These are phyloP conservation scores for Drosophila micromelanica DNA, from an alignment of 1,140 invertebrate genomes.

Conservation along the genomic window DNA sequence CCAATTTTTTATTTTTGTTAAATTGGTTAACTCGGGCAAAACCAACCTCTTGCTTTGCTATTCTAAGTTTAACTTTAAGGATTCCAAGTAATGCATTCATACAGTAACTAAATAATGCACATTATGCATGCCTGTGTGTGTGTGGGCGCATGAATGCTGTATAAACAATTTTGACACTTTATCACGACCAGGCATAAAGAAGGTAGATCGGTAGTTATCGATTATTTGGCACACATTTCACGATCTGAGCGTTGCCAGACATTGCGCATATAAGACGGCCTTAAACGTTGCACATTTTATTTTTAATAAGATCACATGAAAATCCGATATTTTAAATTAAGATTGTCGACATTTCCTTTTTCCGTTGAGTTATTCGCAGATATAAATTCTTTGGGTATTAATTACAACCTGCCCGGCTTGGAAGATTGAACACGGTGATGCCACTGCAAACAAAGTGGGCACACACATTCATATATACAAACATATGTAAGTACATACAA, in stretches of 20 bases:
- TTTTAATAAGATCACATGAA: neutral
- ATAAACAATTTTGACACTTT: neutral
- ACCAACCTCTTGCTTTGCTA: no score
- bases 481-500: conserved; percentile 2
- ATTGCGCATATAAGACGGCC: neutral
- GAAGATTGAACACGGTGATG: no score
- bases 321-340: neutral
- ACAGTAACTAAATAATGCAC: neutral
- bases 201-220: conserved; percentile 31
- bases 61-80: no score
- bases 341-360: neutral
- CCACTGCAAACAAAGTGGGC: neutral
- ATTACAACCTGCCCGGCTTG: neutral
- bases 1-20: no score
- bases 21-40: no score
- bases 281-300: conserved; percentile 1
- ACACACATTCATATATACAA: conserved; percentile 2
- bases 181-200: neutral
- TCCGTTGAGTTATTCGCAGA: no score
- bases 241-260: conserved; percentile 33
- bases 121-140: neutral
- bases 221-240: conserved; percentile 20
- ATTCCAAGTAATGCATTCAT: no score
- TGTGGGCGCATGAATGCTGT: neutral
- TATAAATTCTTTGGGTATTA: no score